Base-by-base conservation (phyloP, 1,140 invertebrate species). In the Pogonomyrmex californicus region DNA sequence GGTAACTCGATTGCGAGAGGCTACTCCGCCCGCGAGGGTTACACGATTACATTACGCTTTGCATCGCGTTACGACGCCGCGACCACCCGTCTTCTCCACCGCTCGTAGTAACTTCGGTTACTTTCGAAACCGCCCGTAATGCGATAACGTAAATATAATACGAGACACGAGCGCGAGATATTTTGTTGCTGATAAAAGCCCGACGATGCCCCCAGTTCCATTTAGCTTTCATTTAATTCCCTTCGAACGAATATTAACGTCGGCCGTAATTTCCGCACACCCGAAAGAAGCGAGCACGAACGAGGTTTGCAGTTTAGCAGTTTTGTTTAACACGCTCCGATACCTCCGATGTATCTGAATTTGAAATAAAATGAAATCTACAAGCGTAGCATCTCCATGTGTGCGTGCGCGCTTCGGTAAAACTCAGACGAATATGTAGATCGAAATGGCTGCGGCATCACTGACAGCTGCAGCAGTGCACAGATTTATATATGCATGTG, bases 381-480 rank as follows among this genome's bases (percentile, higher is more conserved):
- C 33, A 41, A 14, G 3, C 49, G 2, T 36, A 9, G 6, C 38
- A n/a, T 75, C 41, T 63, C 17, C 49, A n/a, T 12, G 14, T 38
- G 12, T 66, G 14, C 30, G 17, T 60, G 14, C n/a, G 17, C 33
- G 58, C 41, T 54, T 23, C 44, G 30, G n/a, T 17, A 76, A 85
- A 85, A 85, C 9, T 73, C 41, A 49, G 44, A 47, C 44, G 51
- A 73, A 73, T 49, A 38, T 56, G 33, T 62, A 75, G 30, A 60
- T 73, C 23, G 66, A 62, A 78, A 78, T 38, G 44, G 33, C 30
- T 44, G 75, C 56, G 62, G 73, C 58, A 49, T 47, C 58, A 47
- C 75, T 63, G 75, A 78, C 75, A 78, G 30, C 30, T 78, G 75
- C 75, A 78, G 41, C 44, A 49, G 30, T 36, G 23, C 30, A 60